Percentiles rank a stretch among this genome's conserved stretches.
These are phyloP conservation scores for Scytalopus superciliaris DNA, from an alignment of 2,113 vertebrate species.

Conservation along the genomic window DNA sequence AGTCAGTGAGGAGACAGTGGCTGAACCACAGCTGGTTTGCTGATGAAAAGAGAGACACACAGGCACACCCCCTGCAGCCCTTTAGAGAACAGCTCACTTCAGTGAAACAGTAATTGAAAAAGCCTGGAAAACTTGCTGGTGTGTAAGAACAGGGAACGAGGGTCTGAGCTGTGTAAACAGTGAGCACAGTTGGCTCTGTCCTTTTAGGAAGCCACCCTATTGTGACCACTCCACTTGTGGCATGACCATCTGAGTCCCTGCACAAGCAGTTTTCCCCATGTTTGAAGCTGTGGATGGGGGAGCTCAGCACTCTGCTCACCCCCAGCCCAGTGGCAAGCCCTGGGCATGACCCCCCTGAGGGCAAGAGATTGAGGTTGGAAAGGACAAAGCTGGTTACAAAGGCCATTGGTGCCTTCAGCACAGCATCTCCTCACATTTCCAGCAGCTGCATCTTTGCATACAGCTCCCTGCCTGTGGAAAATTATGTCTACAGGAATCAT, in stretches of 20 bases:
- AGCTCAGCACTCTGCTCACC: not conserved
- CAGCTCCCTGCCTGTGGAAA: not conserved
- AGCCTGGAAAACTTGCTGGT: not conserved
- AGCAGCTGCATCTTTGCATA: not conserved
- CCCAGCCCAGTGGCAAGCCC: not conserved
- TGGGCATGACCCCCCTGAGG: accelerated
- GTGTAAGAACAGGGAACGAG: accelerated
- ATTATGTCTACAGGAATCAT: not conserved
- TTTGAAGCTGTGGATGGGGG: not conserved
- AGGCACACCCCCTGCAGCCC: not conserved
- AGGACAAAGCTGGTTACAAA: not conserved
- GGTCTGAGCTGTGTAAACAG: not conserved
- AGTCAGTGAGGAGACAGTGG: not conserved
- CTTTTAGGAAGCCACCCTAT: not conserved
- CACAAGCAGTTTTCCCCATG: accelerated
- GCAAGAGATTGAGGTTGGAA: not conserved
- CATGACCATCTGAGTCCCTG: not conserved
- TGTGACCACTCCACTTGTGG: not conserved
- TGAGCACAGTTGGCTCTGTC: not conserved
- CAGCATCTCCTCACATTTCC: not conserved
- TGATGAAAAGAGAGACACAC: not conserved
- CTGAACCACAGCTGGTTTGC: not conserved
- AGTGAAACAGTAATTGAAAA: not conserved
- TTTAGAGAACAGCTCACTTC: not conserved
- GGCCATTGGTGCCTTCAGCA: not conserved